phyloP scores from a whole-genome alignment of 37 sponge, comb jelly and placozoan species.

The Crambe crambe region DNA sequence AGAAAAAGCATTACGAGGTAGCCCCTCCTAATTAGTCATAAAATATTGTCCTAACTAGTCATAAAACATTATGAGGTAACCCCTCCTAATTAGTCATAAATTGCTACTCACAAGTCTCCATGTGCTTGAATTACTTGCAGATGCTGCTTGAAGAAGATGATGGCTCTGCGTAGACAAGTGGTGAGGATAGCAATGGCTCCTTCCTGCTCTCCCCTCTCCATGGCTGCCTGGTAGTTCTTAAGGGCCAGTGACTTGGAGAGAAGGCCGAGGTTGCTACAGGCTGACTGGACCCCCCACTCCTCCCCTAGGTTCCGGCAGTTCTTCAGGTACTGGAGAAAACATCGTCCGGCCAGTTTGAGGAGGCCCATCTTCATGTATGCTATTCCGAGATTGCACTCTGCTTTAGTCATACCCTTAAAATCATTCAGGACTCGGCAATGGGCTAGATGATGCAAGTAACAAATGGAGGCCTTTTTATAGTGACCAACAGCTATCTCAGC shows the following conservation, averaged over 20 bases:
- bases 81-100: too few species aligned
- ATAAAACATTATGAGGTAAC: too few species aligned
- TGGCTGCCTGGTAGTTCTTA: constrained; percentile 22
- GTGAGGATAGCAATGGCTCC: constrained; percentile 9
- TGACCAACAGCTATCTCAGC: constrained; percentile 47
- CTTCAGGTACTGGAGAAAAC: constrained; percentile 78
- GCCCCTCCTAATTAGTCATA: neutral
- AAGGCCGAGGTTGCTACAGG: constrained; percentile 73
- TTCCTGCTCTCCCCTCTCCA: neutral
- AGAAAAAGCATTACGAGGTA: neutral
- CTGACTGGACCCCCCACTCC: constrained; percentile 46
- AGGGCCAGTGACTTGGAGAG: constrained; percentile 52
- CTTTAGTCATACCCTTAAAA: constrained; percentile 57
- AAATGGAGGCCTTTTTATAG: constrained; percentile 60
- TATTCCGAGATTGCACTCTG: constrained; percentile 77
- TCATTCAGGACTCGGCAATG: constrained; percentile 67
- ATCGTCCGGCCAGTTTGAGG: constrained; percentile 64
- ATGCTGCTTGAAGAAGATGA: constrained; percentile 71
- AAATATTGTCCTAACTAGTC: too few species aligned
- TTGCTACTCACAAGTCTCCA: constrained; percentile 54
- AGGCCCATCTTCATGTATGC: constrained; percentile 58
- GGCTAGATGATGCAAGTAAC: constrained; percentile 70
- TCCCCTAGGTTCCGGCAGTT: constrained; percentile 33
- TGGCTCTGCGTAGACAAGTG: constrained; percentile 45
- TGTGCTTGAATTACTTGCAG: constrained; percentile 50